A percentile compares a stretch with the other conserved stretches of the same genome.
Conservation (phyloP, 2,113 vertebrate species). For the Todiramphus chloris region DNA sequence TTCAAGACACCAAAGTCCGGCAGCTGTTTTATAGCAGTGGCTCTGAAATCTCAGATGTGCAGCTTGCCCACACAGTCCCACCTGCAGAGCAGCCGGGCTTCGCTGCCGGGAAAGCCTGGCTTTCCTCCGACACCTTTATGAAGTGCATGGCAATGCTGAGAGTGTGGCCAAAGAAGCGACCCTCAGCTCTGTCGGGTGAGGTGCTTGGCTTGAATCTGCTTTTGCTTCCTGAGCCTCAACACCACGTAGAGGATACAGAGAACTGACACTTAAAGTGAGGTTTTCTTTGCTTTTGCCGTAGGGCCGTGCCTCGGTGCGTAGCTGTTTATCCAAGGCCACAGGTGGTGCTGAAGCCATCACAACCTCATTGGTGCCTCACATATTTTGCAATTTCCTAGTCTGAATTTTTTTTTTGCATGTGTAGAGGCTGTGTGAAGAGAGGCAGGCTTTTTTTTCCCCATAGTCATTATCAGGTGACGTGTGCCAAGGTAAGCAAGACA, state of each 20-base stretch:
- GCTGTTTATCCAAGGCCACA: neutral
- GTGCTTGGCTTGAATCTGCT: neutral
- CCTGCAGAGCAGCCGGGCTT: neutral
- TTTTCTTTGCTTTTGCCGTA: neutral
- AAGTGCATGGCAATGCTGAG: neutral
- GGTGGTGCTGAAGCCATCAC: neutral
- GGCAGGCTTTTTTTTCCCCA: neutral
- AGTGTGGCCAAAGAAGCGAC: neutral
- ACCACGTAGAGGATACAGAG: accelerated
- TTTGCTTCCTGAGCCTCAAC: neutral
- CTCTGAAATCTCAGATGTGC: neutral
- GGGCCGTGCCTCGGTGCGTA: accelerated
- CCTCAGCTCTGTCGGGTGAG: neutral
- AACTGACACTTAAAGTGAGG: neutral
- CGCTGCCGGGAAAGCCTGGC: neutral
- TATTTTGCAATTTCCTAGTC: neutral
- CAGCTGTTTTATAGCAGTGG: neutral
- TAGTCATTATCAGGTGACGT: neutral
- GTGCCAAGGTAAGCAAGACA: neutral
- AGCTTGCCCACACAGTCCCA: neutral
- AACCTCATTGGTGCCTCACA: neutral
- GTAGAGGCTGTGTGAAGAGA: neutral
- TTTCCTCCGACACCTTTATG: neutral
- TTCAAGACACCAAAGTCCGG: neutral
- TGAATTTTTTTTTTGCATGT: neutral